Base-by-base conservation (phyloP, 2,797 vertebrate genomes). In the Tapera naevia region DNA sequence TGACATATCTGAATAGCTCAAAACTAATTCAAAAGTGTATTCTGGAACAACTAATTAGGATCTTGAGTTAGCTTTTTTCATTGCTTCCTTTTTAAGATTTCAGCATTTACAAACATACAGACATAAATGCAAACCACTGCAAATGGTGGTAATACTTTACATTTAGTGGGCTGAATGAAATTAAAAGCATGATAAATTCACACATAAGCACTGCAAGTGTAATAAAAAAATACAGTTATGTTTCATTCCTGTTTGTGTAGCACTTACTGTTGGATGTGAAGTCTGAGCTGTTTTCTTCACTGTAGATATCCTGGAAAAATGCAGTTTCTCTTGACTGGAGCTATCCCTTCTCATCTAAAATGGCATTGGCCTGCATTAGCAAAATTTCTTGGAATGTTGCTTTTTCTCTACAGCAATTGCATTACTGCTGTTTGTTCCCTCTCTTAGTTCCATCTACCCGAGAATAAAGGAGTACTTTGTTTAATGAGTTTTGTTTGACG, bases 381-480 rank as follows among this genome's bases (percentile, higher is more conserved):
- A 94, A 90, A 89, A 95, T 95, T 80, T 94, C 94, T 75, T 25
- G 87, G 85, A 91, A 94, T 85, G 75, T 80, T 95, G 91, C 17
- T 84, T 88, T 94, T 84, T 33, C 79, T 90, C 69, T 89, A 32
- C 94, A 92, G 85, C 91, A 79, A 96, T 88, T 91, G 91, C 83
- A 91, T 79, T 94, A 91, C 86, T 93, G 83, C 83, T 95, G 91
- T 96, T 95, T 91, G 51, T 96, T 91, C 84, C 33, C 90, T 94
- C 83, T 92, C 88, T 85, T 46, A 92, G 94, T 96, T 97, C 92
- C 94, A 35, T 97, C 82, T 91, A 74, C 35, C 66, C 53, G 88
- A 95, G 88, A 96, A 97, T 97, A 97, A 98, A 97, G 96, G 84
- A 96, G 62, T 64, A 94, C 95, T 97, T 97, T 97, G 97, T 97